Evolutionary conservation across 2,888 invertebrate species (phyloP).

Genomic region (Chymomyza procnemis): DNA sequence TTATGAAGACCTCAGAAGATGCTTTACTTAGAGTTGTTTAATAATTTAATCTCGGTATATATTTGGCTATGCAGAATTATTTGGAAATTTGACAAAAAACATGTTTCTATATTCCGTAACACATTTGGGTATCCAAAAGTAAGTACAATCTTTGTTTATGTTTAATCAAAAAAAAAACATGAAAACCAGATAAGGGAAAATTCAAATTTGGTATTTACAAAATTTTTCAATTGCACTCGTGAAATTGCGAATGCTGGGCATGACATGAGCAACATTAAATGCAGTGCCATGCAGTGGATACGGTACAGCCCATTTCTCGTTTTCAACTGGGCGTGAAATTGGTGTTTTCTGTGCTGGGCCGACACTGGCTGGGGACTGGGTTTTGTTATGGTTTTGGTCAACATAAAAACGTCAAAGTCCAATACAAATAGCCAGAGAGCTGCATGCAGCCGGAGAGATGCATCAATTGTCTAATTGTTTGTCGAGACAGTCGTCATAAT

Average conservation of each 20-base stretch:
- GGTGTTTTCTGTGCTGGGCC: too few relatives aligned
- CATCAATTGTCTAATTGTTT: constrained; percentile 71
- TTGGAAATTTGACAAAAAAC: too few relatives aligned
- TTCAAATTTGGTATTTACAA: constrained; percentile 41
- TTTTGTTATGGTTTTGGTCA: background rate
- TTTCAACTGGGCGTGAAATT: constrained; percentile 4
- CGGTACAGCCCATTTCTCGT: constrained; percentile 59
- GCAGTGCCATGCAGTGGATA: constrained; percentile 40
- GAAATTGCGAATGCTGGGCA: constrained; percentile 6
- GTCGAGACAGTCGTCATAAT: constrained; percentile 64
- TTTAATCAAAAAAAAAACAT: constrained; percentile 18
- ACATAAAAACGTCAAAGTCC: constrained; percentile 28
- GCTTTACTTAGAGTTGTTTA: too few relatives aligned
- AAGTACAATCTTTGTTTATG: background rate
- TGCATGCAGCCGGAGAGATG: constrained; percentile 47
- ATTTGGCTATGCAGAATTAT: too few relatives aligned
- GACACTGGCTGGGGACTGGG: background rate
- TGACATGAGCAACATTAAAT: constrained; percentile 62
- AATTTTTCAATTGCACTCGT: constrained; percentile 52
- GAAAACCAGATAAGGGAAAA: constrained; percentile 43
- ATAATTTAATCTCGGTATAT: too few relatives aligned
- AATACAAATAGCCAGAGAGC: constrained; percentile 46
- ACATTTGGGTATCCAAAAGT: too few relatives aligned
- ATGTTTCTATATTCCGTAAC: too few relatives aligned
- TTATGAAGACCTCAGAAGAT: too few relatives aligned